phyloP scores from a whole-genome alignment of 2,888 invertebrate genomes.

The Drosophila fulvimacula region DNA sequence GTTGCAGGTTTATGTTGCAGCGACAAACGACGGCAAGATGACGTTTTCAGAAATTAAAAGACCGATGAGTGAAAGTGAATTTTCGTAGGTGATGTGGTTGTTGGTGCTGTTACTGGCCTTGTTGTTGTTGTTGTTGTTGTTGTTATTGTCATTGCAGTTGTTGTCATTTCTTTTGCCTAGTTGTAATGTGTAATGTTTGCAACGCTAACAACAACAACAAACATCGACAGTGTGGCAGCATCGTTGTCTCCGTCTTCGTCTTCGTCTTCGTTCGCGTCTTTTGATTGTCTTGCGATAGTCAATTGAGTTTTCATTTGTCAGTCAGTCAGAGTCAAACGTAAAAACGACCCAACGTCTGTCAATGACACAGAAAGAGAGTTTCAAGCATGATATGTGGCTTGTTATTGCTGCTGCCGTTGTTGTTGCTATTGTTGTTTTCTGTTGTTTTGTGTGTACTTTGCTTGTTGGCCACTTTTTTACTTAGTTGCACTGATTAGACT shows the following conservation, averaged over 20 bases:
- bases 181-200: constrained; percentile 74
- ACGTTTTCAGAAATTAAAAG: constrained; percentile 75
- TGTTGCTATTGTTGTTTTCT: constrained; percentile 33
- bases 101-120: constrained; percentile 53
- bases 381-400: constrained; percentile 70
- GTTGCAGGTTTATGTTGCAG: constrained; percentile 36
- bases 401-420: constrained; percentile 46
- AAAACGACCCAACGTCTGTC: constrained; percentile 70
- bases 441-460: constrained; percentile 55
- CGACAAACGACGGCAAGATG: constrained; percentile 64
- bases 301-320: constrained; percentile 81
- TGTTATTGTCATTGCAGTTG: constrained; percentile 54
- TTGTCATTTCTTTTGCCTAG: constrained; percentile 74
- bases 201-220: constrained; percentile 41
- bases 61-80: constrained; percentile 79
- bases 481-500: constrained; percentile 68
- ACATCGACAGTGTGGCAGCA: constrained; percentile 37
- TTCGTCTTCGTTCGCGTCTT: constrained; percentile 59
- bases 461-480: constrained; percentile 51
- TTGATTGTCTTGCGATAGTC: constrained; percentile 79
- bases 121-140: constrained; percentile 23
- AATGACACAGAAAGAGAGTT: constrained; percentile 80
- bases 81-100: constrained; percentile 61
- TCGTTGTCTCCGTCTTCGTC: constrained; percentile 49
- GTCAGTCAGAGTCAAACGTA: constrained; percentile 55